Evolutionary conservation across 2,888 invertebrate species (phyloP).

Genomic region (Drosophila bunnanda): DNA sequence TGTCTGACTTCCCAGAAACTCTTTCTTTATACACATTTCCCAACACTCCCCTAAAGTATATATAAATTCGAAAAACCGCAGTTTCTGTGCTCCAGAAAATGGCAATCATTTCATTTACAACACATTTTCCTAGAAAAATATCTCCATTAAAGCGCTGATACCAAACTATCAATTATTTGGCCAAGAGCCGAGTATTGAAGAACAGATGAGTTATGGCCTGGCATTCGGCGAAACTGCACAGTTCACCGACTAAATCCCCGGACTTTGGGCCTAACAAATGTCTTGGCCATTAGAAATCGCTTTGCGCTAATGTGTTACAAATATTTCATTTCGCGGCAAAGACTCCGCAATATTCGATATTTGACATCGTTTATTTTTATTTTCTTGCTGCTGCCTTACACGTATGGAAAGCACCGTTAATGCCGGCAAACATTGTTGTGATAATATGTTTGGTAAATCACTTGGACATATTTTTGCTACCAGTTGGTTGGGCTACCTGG

Average conservation of each 20-base stretch:
- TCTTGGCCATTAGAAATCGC: slow-evolving; percentile 71
- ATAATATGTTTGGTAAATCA: slow-evolving; percentile 77
- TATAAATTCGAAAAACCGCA: slow-evolving; percentile 13
- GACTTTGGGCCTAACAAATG: slow-evolving; percentile 61
- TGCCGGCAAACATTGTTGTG: slow-evolving; percentile 75
- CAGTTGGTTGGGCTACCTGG: slow-evolving; percentile 32
- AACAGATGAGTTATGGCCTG: slow-evolving; percentile 41
- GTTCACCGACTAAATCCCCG: slow-evolving; percentile 52
- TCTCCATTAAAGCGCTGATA: slow-evolving; percentile 29
- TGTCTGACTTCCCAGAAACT: neutral
- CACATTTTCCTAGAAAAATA: slow-evolving; percentile 46
- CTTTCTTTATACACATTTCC: neutral
- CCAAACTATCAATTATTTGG: slow-evolving; percentile 41
- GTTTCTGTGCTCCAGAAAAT: slow-evolving; percentile 18
- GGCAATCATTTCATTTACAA: slow-evolving; percentile 32
- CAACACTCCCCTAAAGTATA: slow-evolving; percentile 9
- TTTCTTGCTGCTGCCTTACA: no score
- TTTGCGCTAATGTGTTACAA: slow-evolving; percentile 79
- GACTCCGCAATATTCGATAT: neutral
- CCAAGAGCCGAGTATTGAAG: slow-evolving; percentile 12
- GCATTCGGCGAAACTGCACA: slow-evolving; percentile 46
- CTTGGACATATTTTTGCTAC: slow-evolving; percentile 62
- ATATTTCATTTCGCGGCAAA: slow-evolving; percentile 65
- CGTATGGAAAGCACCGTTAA: slow-evolving; percentile 74
- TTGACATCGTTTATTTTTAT: no score